Percentiles rank a stretch among this genome's conserved stretches.
Evolutionary conservation across 2,888 invertebrate species (phyloP).

Genomic region (Epinotia nisella): DNA sequence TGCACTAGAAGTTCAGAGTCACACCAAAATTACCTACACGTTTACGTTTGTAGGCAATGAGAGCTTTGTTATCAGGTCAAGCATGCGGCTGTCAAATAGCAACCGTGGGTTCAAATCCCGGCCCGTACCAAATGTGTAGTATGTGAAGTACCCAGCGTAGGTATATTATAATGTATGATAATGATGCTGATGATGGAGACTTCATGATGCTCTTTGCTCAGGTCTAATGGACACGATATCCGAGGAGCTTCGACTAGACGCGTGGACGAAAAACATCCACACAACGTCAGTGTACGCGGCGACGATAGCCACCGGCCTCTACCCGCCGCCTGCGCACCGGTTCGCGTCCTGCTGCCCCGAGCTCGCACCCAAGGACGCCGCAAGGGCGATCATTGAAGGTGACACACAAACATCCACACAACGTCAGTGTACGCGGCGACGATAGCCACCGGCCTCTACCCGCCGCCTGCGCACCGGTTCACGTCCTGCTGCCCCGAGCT

Average conservation of each 20-base stretch:
- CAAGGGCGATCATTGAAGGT: slow-evolving; percentile 76
- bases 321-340: slow-evolving; percentile 71
- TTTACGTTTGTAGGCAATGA: too few relatives aligned
- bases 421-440: slow-evolving; percentile 42
- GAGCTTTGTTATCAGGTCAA: too few relatives aligned
- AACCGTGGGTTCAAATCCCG: too few relatives aligned
- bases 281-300: slow-evolving; percentile 76
- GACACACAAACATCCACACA: neutral
- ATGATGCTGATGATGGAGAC: neutral
- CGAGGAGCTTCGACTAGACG: slow-evolving; percentile 73
- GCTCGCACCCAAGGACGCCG: slow-evolving; percentile 71
- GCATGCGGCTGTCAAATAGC: too few relatives aligned
- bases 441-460: slow-evolving; percentile 71
- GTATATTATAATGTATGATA: too few relatives aligned
- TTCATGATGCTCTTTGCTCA: slow-evolving; percentile 46
- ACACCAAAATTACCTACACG: too few relatives aligned
- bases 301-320: slow-evolving; percentile 70
- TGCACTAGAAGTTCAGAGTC: too few relatives aligned
- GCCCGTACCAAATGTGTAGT: too few relatives aligned
- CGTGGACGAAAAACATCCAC: slow-evolving; percentile 75
- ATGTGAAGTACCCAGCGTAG: too few relatives aligned
- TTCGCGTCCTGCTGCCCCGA: slow-evolving; percentile 74
- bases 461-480: slow-evolving; percentile 78
- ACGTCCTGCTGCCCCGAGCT: slow-evolving; percentile 71
- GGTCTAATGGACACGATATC: slow-evolving; percentile 78